Percentiles rank a stretch among this genome's conserved stretches.
Evolutionary conservation across 2,888 invertebrate species (phyloP).

Genomic region (Fragum sueziense): DNA sequence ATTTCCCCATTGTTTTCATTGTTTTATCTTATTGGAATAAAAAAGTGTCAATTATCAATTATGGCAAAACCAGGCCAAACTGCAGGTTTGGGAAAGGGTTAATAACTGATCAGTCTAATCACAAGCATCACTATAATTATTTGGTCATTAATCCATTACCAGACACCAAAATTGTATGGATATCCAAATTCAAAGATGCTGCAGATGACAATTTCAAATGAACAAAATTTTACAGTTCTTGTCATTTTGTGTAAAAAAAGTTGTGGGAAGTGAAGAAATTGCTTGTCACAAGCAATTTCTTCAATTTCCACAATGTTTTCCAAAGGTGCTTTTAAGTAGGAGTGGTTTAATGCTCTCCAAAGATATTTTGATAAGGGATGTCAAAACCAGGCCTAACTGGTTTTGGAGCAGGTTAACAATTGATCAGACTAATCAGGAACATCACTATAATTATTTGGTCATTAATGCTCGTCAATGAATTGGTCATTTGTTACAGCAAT

Average conservation of each 20-base stretch:
- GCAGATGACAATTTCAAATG: background rate
- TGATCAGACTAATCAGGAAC: background rate
- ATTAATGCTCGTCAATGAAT: constrained; percentile 4
- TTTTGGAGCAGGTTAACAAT: too few species aligned
- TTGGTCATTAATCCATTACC: too few species aligned
- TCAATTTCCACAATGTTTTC: too few species aligned
- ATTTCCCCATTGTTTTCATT: background rate
- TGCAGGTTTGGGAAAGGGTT: background rate
- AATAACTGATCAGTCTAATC: background rate
- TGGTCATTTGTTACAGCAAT: background rate
- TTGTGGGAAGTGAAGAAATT: too few species aligned
- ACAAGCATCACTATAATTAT: too few species aligned
- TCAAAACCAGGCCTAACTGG: too few species aligned
- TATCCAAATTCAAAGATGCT: background rate
- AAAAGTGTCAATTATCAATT: background rate
- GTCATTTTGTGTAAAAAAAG: background rate
- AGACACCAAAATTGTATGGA: too few species aligned
- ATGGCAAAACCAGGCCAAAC: background rate
- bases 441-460: constrained; percentile 11
- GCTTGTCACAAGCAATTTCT: background rate
- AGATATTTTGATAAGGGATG: too few species aligned
- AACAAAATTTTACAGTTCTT: background rate
- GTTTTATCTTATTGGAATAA: background rate
- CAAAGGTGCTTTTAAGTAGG: too few species aligned
- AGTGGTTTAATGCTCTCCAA: too few species aligned